Conservation (phyloP, 2,113 vertebrate species). For the Pachypanchax playfairii region DNA sequence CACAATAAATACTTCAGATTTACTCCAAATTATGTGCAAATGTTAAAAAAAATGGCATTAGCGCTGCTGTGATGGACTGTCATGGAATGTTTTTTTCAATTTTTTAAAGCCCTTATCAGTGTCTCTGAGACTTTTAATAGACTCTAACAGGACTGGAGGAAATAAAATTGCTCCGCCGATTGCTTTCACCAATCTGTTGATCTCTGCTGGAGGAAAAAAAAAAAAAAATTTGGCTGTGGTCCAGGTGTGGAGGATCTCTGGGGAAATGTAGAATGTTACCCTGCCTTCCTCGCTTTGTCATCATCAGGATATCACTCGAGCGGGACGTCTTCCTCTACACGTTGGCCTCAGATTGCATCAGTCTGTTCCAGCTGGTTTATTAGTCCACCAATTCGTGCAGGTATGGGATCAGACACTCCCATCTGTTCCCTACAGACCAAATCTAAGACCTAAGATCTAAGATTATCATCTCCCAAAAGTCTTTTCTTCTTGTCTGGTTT, state of each 20-base stretch:
- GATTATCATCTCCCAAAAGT: constrained; percentile 9
- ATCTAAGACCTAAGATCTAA: constrained; percentile 41
- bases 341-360: constrained; percentile 12
- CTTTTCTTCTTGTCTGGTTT: constrained; percentile 1
- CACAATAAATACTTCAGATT: constrained; percentile 31
- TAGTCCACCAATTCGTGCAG: constrained; percentile 14
- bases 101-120: constrained; percentile 1
- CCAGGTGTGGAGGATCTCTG: constrained; percentile 20
- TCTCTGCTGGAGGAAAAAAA: constrained; percentile 11
- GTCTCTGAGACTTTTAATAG: constrained; percentile 4
- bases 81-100: constrained; percentile 30
- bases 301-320: constrained; percentile 50
- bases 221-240: constrained; percentile 8
- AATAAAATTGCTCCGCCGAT: neutral
- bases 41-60: neutral
- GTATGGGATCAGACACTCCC: constrained; percentile 55
- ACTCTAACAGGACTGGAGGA: neutral
- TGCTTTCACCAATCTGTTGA: neutral
- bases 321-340: constrained; percentile 32
- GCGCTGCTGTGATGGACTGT: constrained; percentile 13
- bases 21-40: constrained; percentile 6
- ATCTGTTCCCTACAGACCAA: constrained; percentile 56
- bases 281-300: constrained; percentile 44
- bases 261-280: constrained; percentile 30
- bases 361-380: constrained; percentile 34